These are phyloP conservation scores for Agrotis clavis DNA, from an alignment of 2,888 invertebrate species.

Conservation along the genomic window DNA sequence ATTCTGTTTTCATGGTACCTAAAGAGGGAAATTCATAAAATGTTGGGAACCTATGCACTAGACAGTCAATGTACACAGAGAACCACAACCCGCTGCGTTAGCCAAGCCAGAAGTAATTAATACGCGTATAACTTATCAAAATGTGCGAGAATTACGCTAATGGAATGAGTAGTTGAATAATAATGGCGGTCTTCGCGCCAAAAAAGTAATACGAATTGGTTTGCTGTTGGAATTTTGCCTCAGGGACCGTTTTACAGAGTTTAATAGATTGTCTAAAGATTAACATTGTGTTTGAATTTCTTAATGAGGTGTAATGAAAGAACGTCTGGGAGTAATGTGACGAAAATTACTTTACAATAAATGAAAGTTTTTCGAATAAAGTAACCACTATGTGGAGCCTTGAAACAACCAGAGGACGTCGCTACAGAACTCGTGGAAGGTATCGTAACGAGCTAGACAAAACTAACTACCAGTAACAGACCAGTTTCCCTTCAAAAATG, in stretches of 20 bases:
- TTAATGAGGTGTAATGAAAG: neutral
- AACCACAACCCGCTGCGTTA: slow-evolving; percentile 38
- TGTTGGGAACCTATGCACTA: slow-evolving; percentile 7
- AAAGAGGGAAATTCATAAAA: no score
- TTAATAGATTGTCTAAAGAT: neutral
- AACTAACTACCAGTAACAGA: no score
- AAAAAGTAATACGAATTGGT: slow-evolving; percentile 25
- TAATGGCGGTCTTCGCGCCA: slow-evolving; percentile 39
- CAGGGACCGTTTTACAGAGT: neutral
- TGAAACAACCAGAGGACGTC: no score
- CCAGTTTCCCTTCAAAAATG: no score
- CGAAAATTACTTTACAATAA: neutral
- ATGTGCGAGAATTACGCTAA: slow-evolving; percentile 46
- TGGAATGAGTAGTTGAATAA: slow-evolving; percentile 45
- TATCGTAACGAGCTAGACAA: no score
- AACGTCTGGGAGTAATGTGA: neutral
- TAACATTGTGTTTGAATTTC: slow-evolving; percentile 6
- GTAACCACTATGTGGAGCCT: no score
- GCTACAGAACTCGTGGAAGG: no score
- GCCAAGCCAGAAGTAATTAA: slow-evolving; percentile 56
- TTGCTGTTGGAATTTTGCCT: slow-evolving; percentile 2
- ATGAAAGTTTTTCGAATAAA: no score
- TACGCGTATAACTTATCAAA: slow-evolving; percentile 57
- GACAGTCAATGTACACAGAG: slow-evolving; percentile 16
- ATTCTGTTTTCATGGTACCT: no score